A percentile compares a stretch with the other conserved stretches of the same genome.
These are phyloP conservation scores for Podarcis muralis DNA, from an alignment of 2,113 vertebrate species.

Conservation along the genomic window DNA sequence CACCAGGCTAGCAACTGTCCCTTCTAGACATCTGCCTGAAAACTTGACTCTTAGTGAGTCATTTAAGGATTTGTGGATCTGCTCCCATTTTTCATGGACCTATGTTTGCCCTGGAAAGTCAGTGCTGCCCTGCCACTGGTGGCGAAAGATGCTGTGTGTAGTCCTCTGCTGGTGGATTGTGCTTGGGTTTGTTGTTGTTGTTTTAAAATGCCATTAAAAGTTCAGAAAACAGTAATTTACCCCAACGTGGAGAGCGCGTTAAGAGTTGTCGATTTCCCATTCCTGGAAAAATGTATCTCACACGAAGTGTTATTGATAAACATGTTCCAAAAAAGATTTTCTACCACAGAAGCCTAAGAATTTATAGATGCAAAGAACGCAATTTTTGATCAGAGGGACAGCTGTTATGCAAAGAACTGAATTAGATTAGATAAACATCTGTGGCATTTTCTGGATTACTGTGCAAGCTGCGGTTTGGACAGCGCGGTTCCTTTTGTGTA, in stretches of 20 bases:
- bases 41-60: too few relatives aligned
- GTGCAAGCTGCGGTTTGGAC: slow-evolving; percentile 45
- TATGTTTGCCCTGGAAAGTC: too few relatives aligned
- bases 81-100: too few relatives aligned
- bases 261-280: slow-evolving; percentile 47
- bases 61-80: too few relatives aligned
- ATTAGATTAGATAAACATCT: slow-evolving; percentile 66
- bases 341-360: slow-evolving; percentile 66
- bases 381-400: slow-evolving; percentile 69
- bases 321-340: slow-evolving; percentile 62
- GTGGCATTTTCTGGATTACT: slow-evolving; percentile 58
- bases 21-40: too few relatives aligned
- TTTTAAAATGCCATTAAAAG: slow-evolving; percentile 1
- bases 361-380: slow-evolving; percentile 67
- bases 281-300: slow-evolving; percentile 59
- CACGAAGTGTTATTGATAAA: slow-evolving; percentile 66
- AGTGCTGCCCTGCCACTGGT: too few relatives aligned
- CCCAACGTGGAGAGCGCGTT: background rate
- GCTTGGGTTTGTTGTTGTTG: too few relatives aligned
- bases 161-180: background rate
- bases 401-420: slow-evolving; percentile 41
- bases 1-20: too few relatives aligned
- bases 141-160: background rate
- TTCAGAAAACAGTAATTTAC: background rate
- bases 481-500: slow-evolving; percentile 49